Evolutionary conservation across 2,888 invertebrate species (phyloP).

Genomic region (Oscheius onirici): DNA sequence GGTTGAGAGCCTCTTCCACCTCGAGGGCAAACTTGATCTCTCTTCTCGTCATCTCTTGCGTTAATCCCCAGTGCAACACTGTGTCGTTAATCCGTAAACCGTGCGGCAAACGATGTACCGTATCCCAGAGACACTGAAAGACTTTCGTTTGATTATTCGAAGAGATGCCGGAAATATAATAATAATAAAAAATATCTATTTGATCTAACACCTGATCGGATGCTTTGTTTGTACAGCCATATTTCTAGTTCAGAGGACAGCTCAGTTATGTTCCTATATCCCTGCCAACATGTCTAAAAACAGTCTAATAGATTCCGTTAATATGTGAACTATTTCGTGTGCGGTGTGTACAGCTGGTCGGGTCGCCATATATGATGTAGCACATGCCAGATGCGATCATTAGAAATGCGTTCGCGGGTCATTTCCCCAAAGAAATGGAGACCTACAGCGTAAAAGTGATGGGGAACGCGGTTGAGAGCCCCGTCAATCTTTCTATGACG

Average conservation of each 20-base stretch:
- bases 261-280: too few species aligned
- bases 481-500: constrained; percentile 92
- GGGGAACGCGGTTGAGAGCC: constrained; percentile 93
- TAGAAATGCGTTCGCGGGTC: constrained; percentile 3
- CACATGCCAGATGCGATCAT: constrained; percentile 22
- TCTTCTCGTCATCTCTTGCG: constrained; percentile 88
- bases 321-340: background rate
- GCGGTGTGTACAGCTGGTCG: constrained; percentile 23
- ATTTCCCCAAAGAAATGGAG: constrained; percentile 14
- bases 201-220: too few species aligned
- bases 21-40: constrained; percentile 97
- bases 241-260: too few species aligned
- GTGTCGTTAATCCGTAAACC: constrained; percentile 91
- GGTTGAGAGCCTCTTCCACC: constrained; percentile 94
- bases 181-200: too few species aligned
- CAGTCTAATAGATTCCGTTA: background rate
- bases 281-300: too few species aligned
- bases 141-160: background rate
- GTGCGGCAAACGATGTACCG: constrained; percentile 80
- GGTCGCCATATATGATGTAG: constrained; percentile 14
- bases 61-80: constrained; percentile 85
- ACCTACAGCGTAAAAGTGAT: constrained; percentile 87
- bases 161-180: too few species aligned
- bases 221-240: too few species aligned
- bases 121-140: constrained; percentile 69